Evolutionary conservation across 2,113 vertebrate species (phyloP).

Genomic region (Silurus glanis): DNA sequence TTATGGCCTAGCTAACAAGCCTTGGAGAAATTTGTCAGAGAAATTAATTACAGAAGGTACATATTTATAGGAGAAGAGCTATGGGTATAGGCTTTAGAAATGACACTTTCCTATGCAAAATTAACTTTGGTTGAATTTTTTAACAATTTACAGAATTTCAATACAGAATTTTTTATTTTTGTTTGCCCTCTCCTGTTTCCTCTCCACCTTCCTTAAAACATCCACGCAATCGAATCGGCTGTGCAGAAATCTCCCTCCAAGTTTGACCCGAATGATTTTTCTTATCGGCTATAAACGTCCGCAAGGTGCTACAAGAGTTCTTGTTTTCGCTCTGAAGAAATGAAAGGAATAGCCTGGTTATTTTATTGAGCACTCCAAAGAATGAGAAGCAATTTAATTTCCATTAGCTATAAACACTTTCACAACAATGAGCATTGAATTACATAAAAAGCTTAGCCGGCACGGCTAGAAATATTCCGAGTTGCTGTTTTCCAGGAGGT

Average conservation of each 20-base stretch:
- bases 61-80: background rate
- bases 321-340: background rate
- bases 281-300: background rate
- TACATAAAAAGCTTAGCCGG: background rate
- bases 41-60: constrained; percentile 20
- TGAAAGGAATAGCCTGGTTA: constrained; percentile 8
- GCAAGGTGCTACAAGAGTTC: background rate
- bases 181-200: background rate
- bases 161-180: too few species aligned
- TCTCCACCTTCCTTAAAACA: background rate
- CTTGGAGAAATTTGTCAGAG: background rate
- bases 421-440: background rate
- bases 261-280: background rate
- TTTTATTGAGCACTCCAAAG: constrained; percentile 9
- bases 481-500: background rate
- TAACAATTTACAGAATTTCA: background rate
- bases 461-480: background rate
- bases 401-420: constrained; percentile 22
- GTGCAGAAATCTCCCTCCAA: background rate
- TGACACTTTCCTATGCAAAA: background rate
- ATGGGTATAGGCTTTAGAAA: background rate
- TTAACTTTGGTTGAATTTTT: background rate
- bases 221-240: background rate
- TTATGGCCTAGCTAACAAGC: constrained; percentile 33
- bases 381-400: constrained; percentile 23